A percentile compares a stretch with the other conserved stretches of the same genome.
Conservation (phyloP, 2,888 invertebrate genomes). For the Orthonevra nobilis region DNA sequence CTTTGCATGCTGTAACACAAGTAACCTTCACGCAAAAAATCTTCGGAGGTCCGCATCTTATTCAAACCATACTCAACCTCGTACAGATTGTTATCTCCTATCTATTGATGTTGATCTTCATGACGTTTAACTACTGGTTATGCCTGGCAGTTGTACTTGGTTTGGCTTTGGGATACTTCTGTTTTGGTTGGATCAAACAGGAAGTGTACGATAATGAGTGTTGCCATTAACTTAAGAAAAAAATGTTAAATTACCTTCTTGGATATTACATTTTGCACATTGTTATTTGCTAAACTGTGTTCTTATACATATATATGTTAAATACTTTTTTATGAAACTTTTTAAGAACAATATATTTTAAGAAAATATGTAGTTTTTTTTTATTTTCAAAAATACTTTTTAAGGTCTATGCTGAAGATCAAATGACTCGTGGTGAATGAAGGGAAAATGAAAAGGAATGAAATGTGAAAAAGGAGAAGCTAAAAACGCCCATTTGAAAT, state of each 20-base stretch:
- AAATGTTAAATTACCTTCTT: background rate
- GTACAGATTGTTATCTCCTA: conserved; percentile 78
- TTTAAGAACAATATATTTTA: conserved; percentile 8
- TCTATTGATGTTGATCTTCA: conserved; percentile 78
- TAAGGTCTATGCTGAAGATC: background rate
- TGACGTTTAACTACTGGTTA: conserved; percentile 79
- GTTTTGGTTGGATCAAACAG: conserved; percentile 78
- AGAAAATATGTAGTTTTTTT: background rate
- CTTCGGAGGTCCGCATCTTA: conserved; percentile 73
- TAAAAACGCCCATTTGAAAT: conserved; percentile 36
- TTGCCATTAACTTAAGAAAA: conserved; percentile 3
- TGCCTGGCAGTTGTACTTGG: conserved; percentile 78
- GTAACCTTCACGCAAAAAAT: conserved; percentile 72
- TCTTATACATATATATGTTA: conserved; percentile 5
- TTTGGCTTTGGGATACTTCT: conserved; percentile 77
- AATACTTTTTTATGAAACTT: background rate
- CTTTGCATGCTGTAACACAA: conserved; percentile 70
- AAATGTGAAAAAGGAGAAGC: conserved; percentile 23
- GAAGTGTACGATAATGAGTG: conserved; percentile 75
- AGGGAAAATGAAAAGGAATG: background rate
- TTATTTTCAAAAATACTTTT: background rate
- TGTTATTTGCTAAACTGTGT: background rate
- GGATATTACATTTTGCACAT: too few relatives aligned
- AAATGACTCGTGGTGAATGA: conserved; percentile 19
- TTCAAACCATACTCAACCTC: conserved; percentile 76